Evolutionary conservation across 2,113 vertebrate species (phyloP).

Genomic region (Larimichthys polyactis): DNA sequence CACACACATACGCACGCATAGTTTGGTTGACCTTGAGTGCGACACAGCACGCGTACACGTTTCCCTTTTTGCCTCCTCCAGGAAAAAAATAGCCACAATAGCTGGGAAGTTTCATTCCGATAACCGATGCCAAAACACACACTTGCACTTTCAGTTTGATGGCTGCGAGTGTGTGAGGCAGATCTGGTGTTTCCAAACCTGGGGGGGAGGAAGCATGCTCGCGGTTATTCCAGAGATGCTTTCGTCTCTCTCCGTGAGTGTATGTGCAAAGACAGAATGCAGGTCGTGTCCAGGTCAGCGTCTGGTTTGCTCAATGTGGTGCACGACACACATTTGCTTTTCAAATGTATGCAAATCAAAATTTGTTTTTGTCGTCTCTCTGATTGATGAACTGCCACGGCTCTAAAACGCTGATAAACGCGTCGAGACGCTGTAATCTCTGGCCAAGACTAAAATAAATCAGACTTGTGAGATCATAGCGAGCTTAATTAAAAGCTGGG

Average conservation of each 20-base stretch:
- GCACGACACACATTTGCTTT: conserved; percentile 60
- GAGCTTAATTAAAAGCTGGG: not conserved
- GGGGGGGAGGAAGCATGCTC: not conserved
- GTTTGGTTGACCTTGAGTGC: conserved; percentile 55
- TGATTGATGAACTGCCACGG: conserved; percentile 43
- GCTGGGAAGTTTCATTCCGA: conserved; percentile 37
- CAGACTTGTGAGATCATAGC: conserved; percentile 28
- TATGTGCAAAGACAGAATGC: conserved; percentile 18
- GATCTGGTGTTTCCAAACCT: conserved; percentile 13
- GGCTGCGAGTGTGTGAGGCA: not conserved
- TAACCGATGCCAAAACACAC: conserved; percentile 40
- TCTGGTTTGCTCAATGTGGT: conserved; percentile 46
- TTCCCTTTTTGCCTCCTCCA: conserved; percentile 49
- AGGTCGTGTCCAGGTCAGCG: conserved; percentile 61
- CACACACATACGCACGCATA: not conserved
- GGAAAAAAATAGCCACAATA: conserved; percentile 41
- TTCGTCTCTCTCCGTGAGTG: not conserved
- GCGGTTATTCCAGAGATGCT: conserved; percentile 30
- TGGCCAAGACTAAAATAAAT: conserved; percentile 5
- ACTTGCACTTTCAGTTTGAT: conserved; percentile 22
- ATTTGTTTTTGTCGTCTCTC: not conserved
- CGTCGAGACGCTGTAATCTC: not conserved
- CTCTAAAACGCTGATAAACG: conserved; percentile 29
- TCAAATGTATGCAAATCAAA: conserved; percentile 71
- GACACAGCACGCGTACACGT: not conserved